These are phyloP conservation scores for Drosophila sordidapex DNA, from an alignment of 2,888 invertebrate genomes.

Conservation along the genomic window DNA sequence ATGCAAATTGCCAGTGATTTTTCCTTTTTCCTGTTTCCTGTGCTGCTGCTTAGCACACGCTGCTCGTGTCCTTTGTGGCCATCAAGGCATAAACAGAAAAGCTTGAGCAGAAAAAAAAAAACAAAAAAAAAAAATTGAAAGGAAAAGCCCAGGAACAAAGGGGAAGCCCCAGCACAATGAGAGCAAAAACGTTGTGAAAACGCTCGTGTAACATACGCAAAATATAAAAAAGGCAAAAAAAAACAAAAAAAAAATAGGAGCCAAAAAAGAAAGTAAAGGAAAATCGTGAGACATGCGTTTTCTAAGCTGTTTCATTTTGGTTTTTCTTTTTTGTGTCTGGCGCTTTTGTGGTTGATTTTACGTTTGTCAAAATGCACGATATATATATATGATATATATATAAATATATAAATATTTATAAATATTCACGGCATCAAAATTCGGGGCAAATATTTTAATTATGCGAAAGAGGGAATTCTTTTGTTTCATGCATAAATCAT, in stretches of 20 bases:
- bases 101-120: slow-evolving; percentile 5
- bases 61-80: slow-evolving; percentile 39
- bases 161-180: slow-evolving; percentile 22
- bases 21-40: slow-evolving; percentile 70
- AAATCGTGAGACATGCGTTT: slow-evolving; percentile 23
- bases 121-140: not conserved
- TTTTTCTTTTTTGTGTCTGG: slow-evolving; percentile 11
- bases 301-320: slow-evolving; percentile 18
- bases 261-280: slow-evolving; percentile 6
- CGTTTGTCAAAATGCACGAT: slow-evolving; percentile 27
- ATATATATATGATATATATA: slow-evolving; percentile 15
- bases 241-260: slow-evolving; percentile 2
- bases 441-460: slow-evolving; percentile 48
- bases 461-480: slow-evolving; percentile 29
- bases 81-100: slow-evolving; percentile 45
- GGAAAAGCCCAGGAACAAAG: slow-evolving; percentile 6
- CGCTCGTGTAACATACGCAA: slow-evolving; percentile 22
- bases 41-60: slow-evolving; percentile 43
- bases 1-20: slow-evolving; percentile 81
- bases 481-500: slow-evolving; percentile 55
- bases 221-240: not conserved
- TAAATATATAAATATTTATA: slow-evolving; percentile 8
- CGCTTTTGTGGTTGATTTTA: slow-evolving; percentile 48
- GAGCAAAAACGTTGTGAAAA: slow-evolving; percentile 12
- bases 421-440: slow-evolving; percentile 47